Percentiles rank a stretch among this genome's conserved stretches.
phyloP scores from a whole-genome alignment of 2,888 invertebrate genomes.

The Caenorhabditis macrosperma region DNA sequence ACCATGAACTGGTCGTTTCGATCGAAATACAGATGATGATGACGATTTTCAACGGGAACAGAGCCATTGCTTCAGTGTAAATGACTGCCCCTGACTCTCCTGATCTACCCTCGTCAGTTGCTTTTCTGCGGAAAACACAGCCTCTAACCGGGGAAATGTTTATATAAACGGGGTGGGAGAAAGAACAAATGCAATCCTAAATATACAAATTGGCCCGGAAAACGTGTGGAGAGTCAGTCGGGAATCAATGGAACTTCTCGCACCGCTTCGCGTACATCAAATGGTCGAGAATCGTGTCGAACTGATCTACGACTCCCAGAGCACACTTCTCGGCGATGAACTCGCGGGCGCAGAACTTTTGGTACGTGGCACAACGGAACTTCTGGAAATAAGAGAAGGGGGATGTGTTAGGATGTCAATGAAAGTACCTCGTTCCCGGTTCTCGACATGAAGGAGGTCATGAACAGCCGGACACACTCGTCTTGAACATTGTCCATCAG shows the following conservation, averaged over 20 bases:
- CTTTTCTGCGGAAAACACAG: no score
- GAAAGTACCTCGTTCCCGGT: background rate
- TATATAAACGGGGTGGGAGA: no score
- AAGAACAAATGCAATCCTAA: no score
- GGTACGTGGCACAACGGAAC: background rate
- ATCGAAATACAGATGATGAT: background rate
- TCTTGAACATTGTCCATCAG: no score
- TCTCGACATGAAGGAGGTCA: background rate
- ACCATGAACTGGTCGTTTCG: background rate
- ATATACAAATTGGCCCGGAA: no score
- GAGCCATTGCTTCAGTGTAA: background rate
- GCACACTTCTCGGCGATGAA: background rate
- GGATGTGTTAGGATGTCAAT: background rate
- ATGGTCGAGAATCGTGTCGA: background rate
- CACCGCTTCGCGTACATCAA: background rate
- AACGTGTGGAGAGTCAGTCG: no score
- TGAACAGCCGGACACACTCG: no score
- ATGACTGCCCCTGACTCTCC: background rate
- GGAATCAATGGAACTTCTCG: background rate
- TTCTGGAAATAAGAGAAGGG: background rate
- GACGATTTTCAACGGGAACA: background rate
- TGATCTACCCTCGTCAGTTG: no score
- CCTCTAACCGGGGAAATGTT: no score
- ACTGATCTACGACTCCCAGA: background rate
- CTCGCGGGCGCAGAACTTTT: background rate